phyloP scores from a whole-genome alignment of 2,888 invertebrate species.

The Dasypolia templi region DNA sequence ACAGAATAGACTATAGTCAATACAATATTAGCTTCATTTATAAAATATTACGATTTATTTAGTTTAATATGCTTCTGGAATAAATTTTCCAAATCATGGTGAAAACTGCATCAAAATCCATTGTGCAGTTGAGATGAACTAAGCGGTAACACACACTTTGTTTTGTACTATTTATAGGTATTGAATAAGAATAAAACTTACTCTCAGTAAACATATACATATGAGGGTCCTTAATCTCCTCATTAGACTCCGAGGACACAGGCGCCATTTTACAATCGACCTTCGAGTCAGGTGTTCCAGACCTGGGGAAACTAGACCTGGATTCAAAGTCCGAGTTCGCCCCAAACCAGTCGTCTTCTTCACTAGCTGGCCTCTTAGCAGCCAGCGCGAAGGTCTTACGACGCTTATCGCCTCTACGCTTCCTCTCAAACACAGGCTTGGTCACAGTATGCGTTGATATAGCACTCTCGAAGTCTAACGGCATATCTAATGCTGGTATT shows the following conservation, averaged over 20 bases:
- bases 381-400: constrained; percentile 74
- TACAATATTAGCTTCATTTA: too few species aligned
- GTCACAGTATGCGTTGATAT: constrained; percentile 86
- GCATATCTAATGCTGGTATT: constrained; percentile 59
- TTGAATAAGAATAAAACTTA: constrained; percentile 71
- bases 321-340: constrained; percentile 84
- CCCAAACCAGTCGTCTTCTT: constrained; percentile 84
- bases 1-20: too few species aligned
- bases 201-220: constrained; percentile 83
- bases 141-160: neutral
- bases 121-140: neutral
- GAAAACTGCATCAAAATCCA: neutral
- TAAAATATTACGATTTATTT: neutral
- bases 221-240: constrained; percentile 77
- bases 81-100: neutral
- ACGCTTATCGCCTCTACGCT: constrained; percentile 73
- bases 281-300: constrained; percentile 84
- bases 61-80: neutral
- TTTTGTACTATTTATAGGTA: neutral
- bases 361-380: constrained; percentile 74
- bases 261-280: constrained; percentile 71
- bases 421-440: constrained; percentile 73
- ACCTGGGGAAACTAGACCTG: constrained; percentile 84
- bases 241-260: constrained; percentile 78
- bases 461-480: constrained; percentile 82